These are phyloP conservation scores for Apamea anceps DNA, from an alignment of 2,888 invertebrate species.

Conservation along the genomic window DNA sequence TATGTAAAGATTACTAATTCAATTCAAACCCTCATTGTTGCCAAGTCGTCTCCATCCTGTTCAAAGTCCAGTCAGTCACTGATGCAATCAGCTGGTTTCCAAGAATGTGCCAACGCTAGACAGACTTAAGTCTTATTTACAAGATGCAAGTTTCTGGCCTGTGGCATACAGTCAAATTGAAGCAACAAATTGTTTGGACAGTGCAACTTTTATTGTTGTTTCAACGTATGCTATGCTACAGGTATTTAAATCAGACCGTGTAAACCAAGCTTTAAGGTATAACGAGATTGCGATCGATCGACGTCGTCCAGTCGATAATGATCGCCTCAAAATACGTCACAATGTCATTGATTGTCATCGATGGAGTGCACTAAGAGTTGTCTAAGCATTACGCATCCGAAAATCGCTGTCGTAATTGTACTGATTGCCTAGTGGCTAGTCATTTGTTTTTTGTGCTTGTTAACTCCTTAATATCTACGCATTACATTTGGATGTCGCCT, in stretches of 20 bases:
- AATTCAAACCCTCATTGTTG: conserved; percentile 35
- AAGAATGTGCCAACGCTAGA: neutral
- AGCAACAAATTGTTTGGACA: neutral
- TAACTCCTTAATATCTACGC: neutral
- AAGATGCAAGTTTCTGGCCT: neutral
- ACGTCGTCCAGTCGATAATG: neutral
- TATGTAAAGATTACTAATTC: conserved; percentile 38
- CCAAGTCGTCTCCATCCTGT: conserved; percentile 49
- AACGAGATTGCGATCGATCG: neutral
- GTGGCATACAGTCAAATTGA: neutral
- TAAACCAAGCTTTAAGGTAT: neutral
- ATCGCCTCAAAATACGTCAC: neutral
- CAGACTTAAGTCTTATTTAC: neutral
- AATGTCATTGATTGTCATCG: neutral
- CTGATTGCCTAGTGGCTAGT: neutral
- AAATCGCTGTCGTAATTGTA: neutral
- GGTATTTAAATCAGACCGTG: neutral
- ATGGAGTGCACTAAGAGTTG: neutral
- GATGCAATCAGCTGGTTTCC: conserved; percentile 22
- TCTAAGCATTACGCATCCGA: neutral
- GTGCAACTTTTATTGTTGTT: neutral
- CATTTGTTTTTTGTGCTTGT: neutral
- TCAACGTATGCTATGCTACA: neutral
- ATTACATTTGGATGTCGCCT: neutral
- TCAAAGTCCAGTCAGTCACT: conserved; percentile 21